A percentile compares a stretch with the other conserved stretches of the same genome.
Conservation (phyloP, 2,888 invertebrate genomes). For the Buathra laborator region DNA sequence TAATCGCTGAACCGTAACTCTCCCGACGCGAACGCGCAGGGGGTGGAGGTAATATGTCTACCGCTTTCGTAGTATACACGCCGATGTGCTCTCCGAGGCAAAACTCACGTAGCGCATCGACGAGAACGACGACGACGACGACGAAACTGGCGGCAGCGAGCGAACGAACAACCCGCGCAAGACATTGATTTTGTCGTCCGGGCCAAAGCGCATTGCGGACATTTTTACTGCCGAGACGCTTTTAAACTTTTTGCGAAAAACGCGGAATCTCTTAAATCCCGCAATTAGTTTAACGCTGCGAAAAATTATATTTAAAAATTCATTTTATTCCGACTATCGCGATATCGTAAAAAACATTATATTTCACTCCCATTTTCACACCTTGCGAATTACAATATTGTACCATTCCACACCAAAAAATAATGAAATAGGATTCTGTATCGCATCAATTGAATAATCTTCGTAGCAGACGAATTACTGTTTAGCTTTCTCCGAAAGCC, state of each 20-base stretch:
- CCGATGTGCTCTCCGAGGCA: slow-evolving; percentile 15
- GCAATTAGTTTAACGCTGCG: background rate
- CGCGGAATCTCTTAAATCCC: background rate
- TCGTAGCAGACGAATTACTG: background rate
- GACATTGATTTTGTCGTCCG: slow-evolving; percentile 74
- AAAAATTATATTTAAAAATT: background rate
- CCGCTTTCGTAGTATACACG: background rate
- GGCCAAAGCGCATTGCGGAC: slow-evolving; percentile 77
- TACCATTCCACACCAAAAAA: no score
- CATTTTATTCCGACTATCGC: no score
- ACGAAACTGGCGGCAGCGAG: slow-evolving; percentile 32
- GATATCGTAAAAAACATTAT: no score
- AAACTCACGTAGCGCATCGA: slow-evolving; percentile 65
- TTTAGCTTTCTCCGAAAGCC: slow-evolving; percentile 18
- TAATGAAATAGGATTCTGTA: no score
- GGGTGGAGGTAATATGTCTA: background rate
- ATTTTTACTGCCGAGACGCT: slow-evolving; percentile 69
- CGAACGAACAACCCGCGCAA: slow-evolving; percentile 38
- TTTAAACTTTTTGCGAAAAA: slow-evolving; percentile 19
- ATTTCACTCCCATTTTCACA: no score
- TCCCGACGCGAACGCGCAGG: background rate
- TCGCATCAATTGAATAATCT: slow-evolving; percentile 8
- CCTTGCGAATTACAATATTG: no score
- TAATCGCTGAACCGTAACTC: slow-evolving; percentile 6
- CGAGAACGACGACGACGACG: slow-evolving; percentile 23